Evolutionary conservation across 2,113 vertebrate genomes (phyloP).

Genomic region (Siphamia tubifer): DNA sequence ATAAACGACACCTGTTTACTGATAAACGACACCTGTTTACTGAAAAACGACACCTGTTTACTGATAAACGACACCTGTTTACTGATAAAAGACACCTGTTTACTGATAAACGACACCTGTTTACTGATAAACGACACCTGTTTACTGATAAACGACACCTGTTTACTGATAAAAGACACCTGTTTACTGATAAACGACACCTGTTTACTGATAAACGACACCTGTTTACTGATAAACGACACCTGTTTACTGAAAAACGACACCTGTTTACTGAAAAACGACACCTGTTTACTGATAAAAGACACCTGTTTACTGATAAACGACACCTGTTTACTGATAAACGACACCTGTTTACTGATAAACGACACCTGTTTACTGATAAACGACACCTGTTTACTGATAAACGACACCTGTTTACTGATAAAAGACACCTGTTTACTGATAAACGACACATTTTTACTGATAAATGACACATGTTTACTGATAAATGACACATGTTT

Average conservation of each 20-base stretch:
- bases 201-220: constrained; percentile 58
- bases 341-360: constrained; percentile 58
- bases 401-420: constrained; percentile 37
- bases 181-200: constrained; percentile 71
- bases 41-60: too few relatives aligned
- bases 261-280: background rate
- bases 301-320: too few relatives aligned
- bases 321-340: constrained; percentile 58
- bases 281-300: background rate
- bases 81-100: too few relatives aligned
- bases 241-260: background rate
- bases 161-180: too few relatives aligned
- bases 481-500: constrained; percentile 58
- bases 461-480: constrained; percentile 60
- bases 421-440: constrained; percentile 35
- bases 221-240: constrained; percentile 58
- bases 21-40: constrained; percentile 58
- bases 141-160: constrained; percentile 58
- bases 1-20: constrained; percentile 35
- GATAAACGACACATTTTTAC: too few relatives aligned
- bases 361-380: constrained; percentile 56
- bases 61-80: constrained; percentile 62
- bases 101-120: constrained; percentile 63
- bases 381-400: constrained; percentile 54
- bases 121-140: constrained; percentile 58